A percentile compares a stretch with the other conserved stretches of the same genome.
phyloP scores from a whole-genome alignment of 2,888 invertebrate species.

The Coelinius sp. region DNA sequence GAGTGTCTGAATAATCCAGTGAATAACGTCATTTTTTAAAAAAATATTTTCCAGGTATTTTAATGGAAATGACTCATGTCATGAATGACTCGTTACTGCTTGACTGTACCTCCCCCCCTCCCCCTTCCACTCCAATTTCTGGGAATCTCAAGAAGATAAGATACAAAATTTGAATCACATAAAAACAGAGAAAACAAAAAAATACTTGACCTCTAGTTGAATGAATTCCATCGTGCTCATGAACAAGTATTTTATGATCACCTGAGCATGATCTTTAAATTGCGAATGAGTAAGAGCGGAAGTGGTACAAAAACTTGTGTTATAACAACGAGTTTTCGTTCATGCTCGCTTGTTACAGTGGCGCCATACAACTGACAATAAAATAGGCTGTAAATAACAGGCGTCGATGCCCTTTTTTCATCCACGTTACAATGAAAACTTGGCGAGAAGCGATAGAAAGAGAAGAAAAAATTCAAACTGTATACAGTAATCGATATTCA shows the following conservation, averaged over 20 bases:
- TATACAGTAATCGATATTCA: slow-evolving; percentile 11
- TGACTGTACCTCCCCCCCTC: too few species aligned
- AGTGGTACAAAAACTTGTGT: neutral
- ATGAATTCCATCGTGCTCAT: too few species aligned
- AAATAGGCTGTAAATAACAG: slow-evolving; percentile 16
- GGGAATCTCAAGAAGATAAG: too few species aligned
- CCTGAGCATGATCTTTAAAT: neutral
- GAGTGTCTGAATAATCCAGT: too few species aligned
- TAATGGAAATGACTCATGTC: neutral
- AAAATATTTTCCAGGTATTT: neutral
- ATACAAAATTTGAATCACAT: too few species aligned
- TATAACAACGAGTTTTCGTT: slow-evolving; percentile 1
- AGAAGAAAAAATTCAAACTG: neutral
- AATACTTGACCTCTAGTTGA: too few species aligned
- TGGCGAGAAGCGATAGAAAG: neutral
- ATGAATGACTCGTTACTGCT: neutral
- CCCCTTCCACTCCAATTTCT: too few species aligned
- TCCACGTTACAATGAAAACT: neutral
- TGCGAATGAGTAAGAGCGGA: neutral
- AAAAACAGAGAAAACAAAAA: too few species aligned
- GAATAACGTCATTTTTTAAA: neutral
- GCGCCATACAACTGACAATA: neutral
- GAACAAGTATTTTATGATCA: neutral
- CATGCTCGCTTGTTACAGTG: neutral
- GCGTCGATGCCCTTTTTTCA: neutral